Evolutionary conservation across 2,888 invertebrate genomes (phyloP).

Genomic region (Coecobrya sp.): DNA sequence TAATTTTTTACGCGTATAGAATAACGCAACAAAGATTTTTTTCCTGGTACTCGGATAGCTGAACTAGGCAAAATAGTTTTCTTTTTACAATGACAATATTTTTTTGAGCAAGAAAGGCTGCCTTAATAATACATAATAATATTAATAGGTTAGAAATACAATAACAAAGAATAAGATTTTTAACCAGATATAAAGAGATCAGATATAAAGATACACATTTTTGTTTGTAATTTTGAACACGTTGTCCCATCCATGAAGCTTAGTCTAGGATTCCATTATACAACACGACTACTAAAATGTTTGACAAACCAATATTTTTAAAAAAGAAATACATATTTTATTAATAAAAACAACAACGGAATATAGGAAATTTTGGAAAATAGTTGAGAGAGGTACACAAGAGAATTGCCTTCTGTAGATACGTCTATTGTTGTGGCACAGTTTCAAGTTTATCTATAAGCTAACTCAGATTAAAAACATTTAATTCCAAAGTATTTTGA

Average conservation of each 20-base stretch:
- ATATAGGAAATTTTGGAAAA: neutral
- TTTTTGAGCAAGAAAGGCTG: constrained; percentile 76
- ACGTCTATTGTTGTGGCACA: constrained; percentile 35
- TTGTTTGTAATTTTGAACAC: constrained; percentile 76
- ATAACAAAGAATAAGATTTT: constrained; percentile 52
- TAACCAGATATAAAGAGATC: constrained; percentile 78
- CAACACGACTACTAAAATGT: neutral
- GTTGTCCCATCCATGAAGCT: constrained; percentile 64
- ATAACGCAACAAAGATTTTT: no score
- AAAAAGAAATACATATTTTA: neutral
- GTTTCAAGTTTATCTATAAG: neutral
- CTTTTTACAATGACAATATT: neutral
- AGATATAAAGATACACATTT: constrained; percentile 67
- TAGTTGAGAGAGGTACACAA: constrained; percentile 20
- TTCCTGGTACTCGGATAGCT: neutral
- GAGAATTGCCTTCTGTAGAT: constrained; percentile 4
- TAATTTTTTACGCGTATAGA: no score
- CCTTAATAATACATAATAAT: constrained; percentile 23
- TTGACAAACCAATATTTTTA: constrained; percentile 34
- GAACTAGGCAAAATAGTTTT: neutral
- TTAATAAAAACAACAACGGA: neutral
- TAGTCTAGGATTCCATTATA: constrained; percentile 60
- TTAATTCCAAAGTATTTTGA: constrained; percentile 26
- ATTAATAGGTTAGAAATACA: constrained; percentile 23
- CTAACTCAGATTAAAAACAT: constrained; percentile 44